phyloP scores from a whole-genome alignment of 2,888 invertebrate genomes.

The Hofmannophila pseudospretella region DNA sequence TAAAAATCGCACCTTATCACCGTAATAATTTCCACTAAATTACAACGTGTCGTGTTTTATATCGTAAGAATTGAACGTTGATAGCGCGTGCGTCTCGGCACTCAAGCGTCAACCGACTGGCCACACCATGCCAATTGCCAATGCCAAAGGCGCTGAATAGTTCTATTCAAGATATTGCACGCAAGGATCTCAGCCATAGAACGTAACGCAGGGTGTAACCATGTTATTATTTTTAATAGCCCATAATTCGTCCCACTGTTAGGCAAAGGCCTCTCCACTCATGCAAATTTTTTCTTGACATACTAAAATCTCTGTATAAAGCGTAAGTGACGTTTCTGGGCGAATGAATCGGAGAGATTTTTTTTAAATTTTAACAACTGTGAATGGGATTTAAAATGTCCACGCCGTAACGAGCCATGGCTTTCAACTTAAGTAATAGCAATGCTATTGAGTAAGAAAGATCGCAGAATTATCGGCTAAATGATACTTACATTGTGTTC shows the following conservation, averaged over 20 bases:
- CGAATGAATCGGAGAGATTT: neutral
- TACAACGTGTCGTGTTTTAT: constrained; percentile 5
- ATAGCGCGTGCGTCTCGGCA: constrained; percentile 24
- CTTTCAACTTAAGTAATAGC: too few relatives aligned
- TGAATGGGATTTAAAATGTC: too few relatives aligned
- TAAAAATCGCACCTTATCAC: constrained; percentile 15
- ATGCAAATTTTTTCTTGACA: too few relatives aligned
- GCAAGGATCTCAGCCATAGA: constrained; percentile 54
- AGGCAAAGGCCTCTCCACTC: too few relatives aligned
- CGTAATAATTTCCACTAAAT: neutral
- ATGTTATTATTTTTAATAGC: too few relatives aligned
- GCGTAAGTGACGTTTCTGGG: neutral
- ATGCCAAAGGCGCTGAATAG: constrained; percentile 31
- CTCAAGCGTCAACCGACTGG: constrained; percentile 36
- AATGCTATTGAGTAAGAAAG: too few relatives aligned
- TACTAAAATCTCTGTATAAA: too few relatives aligned
- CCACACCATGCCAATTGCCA: constrained; percentile 17
- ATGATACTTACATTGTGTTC: too few relatives aligned
- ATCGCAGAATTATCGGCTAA: too few relatives aligned
- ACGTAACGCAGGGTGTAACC: constrained; percentile 20
- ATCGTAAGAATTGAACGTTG: constrained; percentile 7
- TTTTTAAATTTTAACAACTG: neutral
- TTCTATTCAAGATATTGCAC: constrained; percentile 20
- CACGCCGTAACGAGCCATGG: too few relatives aligned
- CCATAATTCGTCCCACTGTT: too few relatives aligned